These are phyloP conservation scores for Scolopax bukidnonensis DNA, from an alignment of 2,797 vertebrate species.

Conservation along the genomic window DNA sequence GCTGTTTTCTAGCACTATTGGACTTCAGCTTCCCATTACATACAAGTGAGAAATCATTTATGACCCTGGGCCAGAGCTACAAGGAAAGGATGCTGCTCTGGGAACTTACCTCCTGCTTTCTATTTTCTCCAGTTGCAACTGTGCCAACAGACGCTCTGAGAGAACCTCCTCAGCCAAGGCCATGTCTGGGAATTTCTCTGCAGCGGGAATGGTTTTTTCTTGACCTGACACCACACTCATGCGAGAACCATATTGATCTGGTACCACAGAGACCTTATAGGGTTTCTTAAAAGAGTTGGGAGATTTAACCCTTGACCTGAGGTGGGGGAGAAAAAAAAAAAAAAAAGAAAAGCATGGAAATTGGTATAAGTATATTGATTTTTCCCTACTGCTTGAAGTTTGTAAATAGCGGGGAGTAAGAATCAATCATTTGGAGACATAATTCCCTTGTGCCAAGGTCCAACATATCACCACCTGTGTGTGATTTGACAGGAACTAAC, in stretches of 20 bases:
- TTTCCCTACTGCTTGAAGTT: background rate
- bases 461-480: background rate
- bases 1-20: background rate
- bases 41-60: background rate
- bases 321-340: background rate
- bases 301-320: constrained; percentile 61
- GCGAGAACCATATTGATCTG: background rate
- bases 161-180: constrained; percentile 79
- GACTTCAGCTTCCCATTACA: background rate
- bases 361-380: background rate
- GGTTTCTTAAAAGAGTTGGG: background rate
- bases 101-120: constrained; percentile 74
- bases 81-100: background rate
- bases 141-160: constrained; percentile 77
- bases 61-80: background rate
- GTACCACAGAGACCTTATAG: background rate
- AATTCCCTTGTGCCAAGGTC: background rate
- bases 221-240: background rate
- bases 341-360: background rate
- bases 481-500: background rate
- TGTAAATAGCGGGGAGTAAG: background rate
- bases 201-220: background rate
- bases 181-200: constrained; percentile 20
- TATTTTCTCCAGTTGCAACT: constrained; percentile 82
- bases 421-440: background rate